A percentile compares a stretch with the other conserved stretches of the same genome.
phyloP scores from a whole-genome alignment of 2,113 vertebrate genomes.

The Xiphias gladius region DNA sequence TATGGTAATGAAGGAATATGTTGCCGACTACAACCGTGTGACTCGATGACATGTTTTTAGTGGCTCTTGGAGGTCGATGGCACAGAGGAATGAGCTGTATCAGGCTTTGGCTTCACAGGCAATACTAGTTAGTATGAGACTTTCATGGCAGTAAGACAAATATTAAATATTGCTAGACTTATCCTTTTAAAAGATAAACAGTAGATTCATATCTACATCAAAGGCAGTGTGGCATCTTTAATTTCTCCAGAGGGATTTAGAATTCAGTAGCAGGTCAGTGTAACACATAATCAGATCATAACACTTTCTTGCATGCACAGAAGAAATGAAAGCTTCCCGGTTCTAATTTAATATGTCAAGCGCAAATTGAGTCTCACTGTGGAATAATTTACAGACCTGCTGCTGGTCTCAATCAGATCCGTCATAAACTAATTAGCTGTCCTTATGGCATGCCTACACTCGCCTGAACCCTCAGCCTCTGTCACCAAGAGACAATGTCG shows the following conservation, averaged over 20 bases:
- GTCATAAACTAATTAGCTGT: constrained; percentile 50
- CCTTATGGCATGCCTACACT: constrained; percentile 19
- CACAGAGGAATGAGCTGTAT: not conserved
- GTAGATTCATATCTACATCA: not conserved
- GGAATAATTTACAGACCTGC: constrained; percentile 70
- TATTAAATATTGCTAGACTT: not conserved
- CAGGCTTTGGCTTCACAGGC: not conserved
- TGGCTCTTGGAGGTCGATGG: no score
- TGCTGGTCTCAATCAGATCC: constrained; percentile 70
- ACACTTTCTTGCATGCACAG: constrained; percentile 35
- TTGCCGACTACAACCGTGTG: no score
- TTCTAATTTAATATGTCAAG: constrained; percentile 77
- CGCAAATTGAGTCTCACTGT: constrained; percentile 74
- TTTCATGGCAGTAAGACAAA: not conserved
- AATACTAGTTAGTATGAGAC: not conserved
- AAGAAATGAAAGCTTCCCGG: constrained; percentile 56
- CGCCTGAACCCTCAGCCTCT: constrained; percentile 8
- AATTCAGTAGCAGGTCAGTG: constrained; percentile 60
- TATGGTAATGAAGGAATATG: no score
- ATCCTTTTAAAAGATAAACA: constrained; percentile 16
- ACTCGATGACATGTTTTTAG: no score
- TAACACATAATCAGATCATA: constrained; percentile 76
- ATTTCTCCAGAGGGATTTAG: constrained; percentile 59
- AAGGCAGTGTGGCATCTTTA: constrained; percentile 35
- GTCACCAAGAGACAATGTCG: not conserved